A percentile compares a stretch with the other conserved stretches of the same genome.
Conservation (phyloP, 2,797 vertebrate genomes). For the Eurystomus glaucurus region DNA sequence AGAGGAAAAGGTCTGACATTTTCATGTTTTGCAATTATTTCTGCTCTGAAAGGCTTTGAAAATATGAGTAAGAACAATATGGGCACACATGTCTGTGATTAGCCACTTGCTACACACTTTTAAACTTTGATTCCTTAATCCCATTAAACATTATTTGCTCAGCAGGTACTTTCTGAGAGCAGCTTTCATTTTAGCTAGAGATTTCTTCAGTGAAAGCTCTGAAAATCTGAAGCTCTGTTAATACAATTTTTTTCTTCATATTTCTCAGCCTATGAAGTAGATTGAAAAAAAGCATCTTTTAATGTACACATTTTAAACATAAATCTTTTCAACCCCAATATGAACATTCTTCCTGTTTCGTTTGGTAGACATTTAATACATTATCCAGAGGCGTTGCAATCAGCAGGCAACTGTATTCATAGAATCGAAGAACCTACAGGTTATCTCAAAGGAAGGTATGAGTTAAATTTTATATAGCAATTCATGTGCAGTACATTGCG, state of each 20-base stretch:
- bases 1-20: not conserved
- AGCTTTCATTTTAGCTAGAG: slow-evolving; percentile 22
- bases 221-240: not conserved
- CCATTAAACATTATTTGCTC: not conserved
- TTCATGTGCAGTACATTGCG: not conserved
- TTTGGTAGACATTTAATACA: not conserved
- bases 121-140: not conserved
- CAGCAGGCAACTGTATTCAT: not conserved
- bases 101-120: not conserved
- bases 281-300: not conserved
- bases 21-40: slow-evolving; percentile 19
- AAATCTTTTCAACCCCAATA: not conserved
- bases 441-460: not conserved
- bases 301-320: not conserved
- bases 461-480: not conserved
- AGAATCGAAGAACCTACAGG: not conserved
- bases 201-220: not conserved
- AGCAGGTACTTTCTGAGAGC: not conserved
- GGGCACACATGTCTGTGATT: not conserved
- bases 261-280: not conserved
- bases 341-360: not conserved
- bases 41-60: slow-evolving; percentile 11
- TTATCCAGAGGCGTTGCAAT: not conserved
- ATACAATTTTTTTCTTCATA: not conserved
- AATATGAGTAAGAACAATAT: not conserved